Evolutionary conservation across 2,113 vertebrate species (phyloP), one percentile per base, ranked within the genome.

Genomic region (Glaucomys volans): DNA sequence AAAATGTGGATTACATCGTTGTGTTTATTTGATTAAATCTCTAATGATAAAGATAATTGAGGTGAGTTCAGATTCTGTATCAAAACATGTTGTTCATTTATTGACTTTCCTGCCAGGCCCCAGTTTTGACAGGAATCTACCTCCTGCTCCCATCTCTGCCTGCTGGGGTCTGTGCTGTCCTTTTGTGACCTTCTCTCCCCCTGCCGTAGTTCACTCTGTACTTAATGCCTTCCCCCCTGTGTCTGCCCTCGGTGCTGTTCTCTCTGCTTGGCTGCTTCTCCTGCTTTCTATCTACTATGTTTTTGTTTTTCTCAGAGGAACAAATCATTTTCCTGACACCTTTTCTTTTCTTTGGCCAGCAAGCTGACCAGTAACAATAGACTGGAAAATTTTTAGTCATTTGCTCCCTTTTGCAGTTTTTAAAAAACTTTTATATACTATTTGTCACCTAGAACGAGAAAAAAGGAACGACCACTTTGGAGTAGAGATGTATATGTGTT

Each of bases 281-380:
- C 0, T 71, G 32, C 62, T 17, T 40, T 87, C 54, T 54, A 0
- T 16, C 14, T 66, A 17, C 28, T 16, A 2, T 57, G 40, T 10
- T 87, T 96, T 88, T 83, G 30, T 93, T 87, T 94, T 66, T 52
- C 59, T 76, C 50, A 44, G 62, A 37, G 57, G 62, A 18, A 11
- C 52, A 66, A 74, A 54, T 67, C 44, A 18, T 47, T 72, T 95
- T 90, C 62, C n/a, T 74, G 89, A 75, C 37, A 87, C 52, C 24
- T 52, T 79, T 96, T 92, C 32, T 96, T 96, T 92, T 52, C 64
- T 92, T 92, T 95, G 96, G 69, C 95, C 57, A 37, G 30, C 32
- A 79, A 35, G 22, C 69, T 57, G 40, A 47, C 69, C 18, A 40
- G 40, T 44, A 80, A 81, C 52, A 76, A 50, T 72, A 35, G 32